phyloP scores from a whole-genome alignment of 2,888 invertebrate genomes.

The Pterostichus madidus region DNA sequence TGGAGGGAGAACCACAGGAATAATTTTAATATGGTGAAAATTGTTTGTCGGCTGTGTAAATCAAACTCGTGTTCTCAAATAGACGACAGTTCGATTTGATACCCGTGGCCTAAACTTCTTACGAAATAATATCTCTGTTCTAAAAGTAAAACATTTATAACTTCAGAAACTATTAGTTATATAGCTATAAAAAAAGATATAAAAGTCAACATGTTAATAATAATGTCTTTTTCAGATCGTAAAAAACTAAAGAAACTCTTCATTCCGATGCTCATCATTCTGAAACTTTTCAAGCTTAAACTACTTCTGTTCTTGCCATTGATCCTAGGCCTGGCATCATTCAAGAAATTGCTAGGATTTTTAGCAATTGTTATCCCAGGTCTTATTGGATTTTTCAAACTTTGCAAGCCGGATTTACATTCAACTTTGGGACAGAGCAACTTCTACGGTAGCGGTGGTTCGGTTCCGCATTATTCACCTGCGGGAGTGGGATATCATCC shows the following conservation, averaged over 20 bases:
- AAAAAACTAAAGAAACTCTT: conserved; percentile 90
- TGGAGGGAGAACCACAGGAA: too few species aligned
- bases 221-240: conserved; percentile 81
- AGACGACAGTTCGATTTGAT: too few species aligned
- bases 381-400: conserved; percentile 90
- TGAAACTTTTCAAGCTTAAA: conserved; percentile 92
- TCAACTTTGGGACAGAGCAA: conserved; percentile 78
- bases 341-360: conserved; percentile 91
- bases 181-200: too few species aligned
- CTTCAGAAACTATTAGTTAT: too few species aligned
- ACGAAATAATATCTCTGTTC: too few species aligned
- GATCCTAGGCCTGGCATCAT: conserved; percentile 89
- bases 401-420: conserved; percentile 86
- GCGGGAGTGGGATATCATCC: conserved; percentile 85
- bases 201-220: too few species aligned
- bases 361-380: conserved; percentile 89
- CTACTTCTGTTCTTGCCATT: conserved; percentile 89
- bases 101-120: too few species aligned
- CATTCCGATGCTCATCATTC: conserved; percentile 88
- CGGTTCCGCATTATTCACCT: conserved; percentile 85
- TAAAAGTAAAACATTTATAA: too few species aligned
- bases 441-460: conserved; percentile 75
- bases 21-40: too few species aligned
- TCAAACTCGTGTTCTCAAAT: too few species aligned
- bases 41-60: too few species aligned